Conservation (phyloP, 2,888 invertebrate species). For the Sceliomorpha sp. region DNA sequence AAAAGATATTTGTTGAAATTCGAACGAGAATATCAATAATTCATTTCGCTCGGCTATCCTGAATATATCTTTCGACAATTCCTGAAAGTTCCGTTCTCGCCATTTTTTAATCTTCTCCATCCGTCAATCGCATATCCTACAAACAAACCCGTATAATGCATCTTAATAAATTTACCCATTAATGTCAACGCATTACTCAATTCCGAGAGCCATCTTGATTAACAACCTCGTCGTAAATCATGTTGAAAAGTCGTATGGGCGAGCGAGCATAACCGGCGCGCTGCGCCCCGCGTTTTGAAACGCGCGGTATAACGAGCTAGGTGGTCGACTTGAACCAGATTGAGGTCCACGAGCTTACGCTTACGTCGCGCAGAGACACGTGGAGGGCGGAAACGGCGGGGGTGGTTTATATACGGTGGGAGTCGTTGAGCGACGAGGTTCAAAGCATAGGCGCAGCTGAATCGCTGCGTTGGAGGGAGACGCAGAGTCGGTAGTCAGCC, state of each 20-base stretch:
- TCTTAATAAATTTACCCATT: too few relatives aligned
- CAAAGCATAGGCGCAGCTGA: constrained; percentile 51
- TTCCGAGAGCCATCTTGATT: too few relatives aligned
- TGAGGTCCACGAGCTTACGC: constrained; percentile 48
- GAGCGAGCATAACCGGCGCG: constrained; percentile 19
- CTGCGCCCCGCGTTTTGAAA: constrained; percentile 20
- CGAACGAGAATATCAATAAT: too few relatives aligned
- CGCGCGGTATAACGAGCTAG: constrained; percentile 33
- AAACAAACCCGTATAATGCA: too few relatives aligned
- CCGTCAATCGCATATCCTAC: too few relatives aligned
- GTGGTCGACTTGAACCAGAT: constrained; percentile 51
- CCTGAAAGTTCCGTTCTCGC: too few relatives aligned
- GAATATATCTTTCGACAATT: too few relatives aligned
- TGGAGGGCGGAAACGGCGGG: constrained; percentile 29
- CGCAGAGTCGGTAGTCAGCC: constrained; percentile 72
- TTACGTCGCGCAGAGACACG: constrained; percentile 44
- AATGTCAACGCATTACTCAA: too few relatives aligned
- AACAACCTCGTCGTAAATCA: too few relatives aligned
- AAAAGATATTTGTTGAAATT: background rate
- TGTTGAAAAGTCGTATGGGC: too few relatives aligned
- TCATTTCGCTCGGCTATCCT: too few relatives aligned
- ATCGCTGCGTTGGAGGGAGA: constrained; percentile 57
- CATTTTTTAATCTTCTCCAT: too few relatives aligned
- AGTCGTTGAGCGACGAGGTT: constrained; percentile 43
- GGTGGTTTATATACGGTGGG: constrained; percentile 37